Conservation (phyloP, 2,888 invertebrate species). For the Nowickia ferox region DNA sequence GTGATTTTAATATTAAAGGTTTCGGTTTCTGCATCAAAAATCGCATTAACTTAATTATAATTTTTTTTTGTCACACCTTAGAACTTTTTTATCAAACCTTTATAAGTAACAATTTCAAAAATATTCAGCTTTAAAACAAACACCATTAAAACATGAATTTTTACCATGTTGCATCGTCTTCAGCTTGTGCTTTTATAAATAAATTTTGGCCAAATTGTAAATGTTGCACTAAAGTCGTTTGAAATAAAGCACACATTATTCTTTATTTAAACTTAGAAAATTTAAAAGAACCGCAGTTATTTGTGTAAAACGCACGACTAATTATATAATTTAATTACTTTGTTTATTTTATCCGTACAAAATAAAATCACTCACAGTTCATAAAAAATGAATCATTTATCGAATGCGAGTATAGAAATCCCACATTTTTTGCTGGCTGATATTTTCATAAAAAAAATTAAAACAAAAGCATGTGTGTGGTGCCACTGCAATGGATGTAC, state of each 20-base stretch:
- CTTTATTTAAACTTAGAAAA: neutral
- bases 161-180: slow-evolving; percentile 59
- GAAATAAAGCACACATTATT: slow-evolving; percentile 62
- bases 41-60: too few species aligned
- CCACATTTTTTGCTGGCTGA: neutral
- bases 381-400: slow-evolving; percentile 41
- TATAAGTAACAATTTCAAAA: neutral
- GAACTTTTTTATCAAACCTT: neutral
- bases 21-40: too few species aligned
- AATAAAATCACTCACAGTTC: neutral
- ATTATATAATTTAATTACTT: slow-evolving; percentile 13
- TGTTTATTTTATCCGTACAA: slow-evolving; percentile 18
- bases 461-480: neutral
- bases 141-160: neutral
- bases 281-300: slow-evolving; percentile 18
- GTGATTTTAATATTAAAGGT: too few species aligned
- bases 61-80: neutral
- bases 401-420: neutral
- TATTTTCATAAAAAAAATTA: neutral
- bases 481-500: slow-evolving; percentile 12
- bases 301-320: slow-evolving; percentile 34
- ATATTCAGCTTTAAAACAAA: neutral
- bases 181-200: slow-evolving; percentile 52
- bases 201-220: slow-evolving; percentile 60
- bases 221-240: slow-evolving; percentile 49